Base-by-base conservation (phyloP, 2,888 invertebrate genomes). In the Xiphydria camelus region DNA sequence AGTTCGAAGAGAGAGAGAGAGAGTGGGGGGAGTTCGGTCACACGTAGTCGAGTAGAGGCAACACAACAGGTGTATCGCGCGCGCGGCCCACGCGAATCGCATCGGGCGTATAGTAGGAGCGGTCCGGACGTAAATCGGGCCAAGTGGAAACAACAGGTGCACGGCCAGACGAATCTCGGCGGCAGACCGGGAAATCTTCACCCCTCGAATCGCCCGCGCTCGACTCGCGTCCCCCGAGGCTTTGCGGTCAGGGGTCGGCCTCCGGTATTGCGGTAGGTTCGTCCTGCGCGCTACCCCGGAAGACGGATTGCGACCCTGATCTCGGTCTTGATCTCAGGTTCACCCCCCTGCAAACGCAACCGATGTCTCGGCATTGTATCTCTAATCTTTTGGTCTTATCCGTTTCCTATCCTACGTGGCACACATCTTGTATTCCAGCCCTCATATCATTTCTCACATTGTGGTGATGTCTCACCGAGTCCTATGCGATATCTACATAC, bases 111-210 rank as follows among this genome's bases (percentile, higher is more conserved):
- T 9, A 25, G 7, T 22, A 15, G 6, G 19, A 17, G 32, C n/a
- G 44, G 40, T 31, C 18, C 4, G 40, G 12, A 19, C n/a, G 14
- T 29, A 29, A 29, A 29, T 29, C 21, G 32, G 59, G 56, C 56
- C 60, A 57, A 59, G 56, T 62, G 57, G 62, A 64, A 63, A 66
- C 66, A 66, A 66, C 66, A 67, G 62, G 62, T 66, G 62, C 53
- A 62, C 54, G 58, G 41, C 51, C 56, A 53, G 56, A 53, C 60
- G 51, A 55, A 57, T 53, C 57, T 49, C 49, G 14, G 44, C 44
- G 47, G 46, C 49, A 47, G 52, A 52, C 49, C 31, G 50, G 20
- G 26, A 47, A 34, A 36, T 45, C 26, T 23, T 26, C 19, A 10
- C 39, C 25, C 20, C 41, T 3, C 12, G 12, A 14, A n/a, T n/a